Conservation (phyloP, 2,113 vertebrate species). For the Cynopterus brachyotis region DNA sequence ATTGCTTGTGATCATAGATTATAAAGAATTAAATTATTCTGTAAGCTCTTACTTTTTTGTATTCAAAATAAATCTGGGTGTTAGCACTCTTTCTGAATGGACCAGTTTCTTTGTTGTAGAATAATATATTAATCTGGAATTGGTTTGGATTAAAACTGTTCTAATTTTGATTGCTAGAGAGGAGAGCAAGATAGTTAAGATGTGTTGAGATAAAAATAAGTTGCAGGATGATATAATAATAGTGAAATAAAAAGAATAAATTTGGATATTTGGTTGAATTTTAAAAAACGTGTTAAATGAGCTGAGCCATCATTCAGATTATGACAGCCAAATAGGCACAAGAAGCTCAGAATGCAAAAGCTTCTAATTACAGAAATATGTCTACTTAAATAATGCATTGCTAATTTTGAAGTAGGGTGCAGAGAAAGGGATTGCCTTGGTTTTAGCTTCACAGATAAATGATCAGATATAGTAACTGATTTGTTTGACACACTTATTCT, state of each 20-base stretch:
- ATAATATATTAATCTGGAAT: neutral
- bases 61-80: conserved; percentile 17
- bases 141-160: conserved; percentile 10
- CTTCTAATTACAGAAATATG: neutral
- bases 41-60: neutral
- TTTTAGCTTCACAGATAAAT: conserved; percentile 8
- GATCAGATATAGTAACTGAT: neutral
- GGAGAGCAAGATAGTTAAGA: neutral
- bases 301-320: neutral
- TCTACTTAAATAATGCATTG: neutral
- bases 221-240: neutral
- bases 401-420: conserved; percentile 32
- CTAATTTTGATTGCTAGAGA: conserved; percentile 1
- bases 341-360: neutral
- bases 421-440: neutral
- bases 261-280: neutral
- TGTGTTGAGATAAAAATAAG: neutral
- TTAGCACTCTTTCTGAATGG: neutral
- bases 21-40: conserved; percentile 21
- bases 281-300: conserved; percentile 1
- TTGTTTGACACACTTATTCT: neutral
- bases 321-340: neutral
- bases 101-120: conserved; percentile 10
- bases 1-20: neutral
- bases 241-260: conserved; percentile 22